phyloP scores from a whole-genome alignment of 2,888 invertebrate genomes.

The Acronicta leporina region DNA sequence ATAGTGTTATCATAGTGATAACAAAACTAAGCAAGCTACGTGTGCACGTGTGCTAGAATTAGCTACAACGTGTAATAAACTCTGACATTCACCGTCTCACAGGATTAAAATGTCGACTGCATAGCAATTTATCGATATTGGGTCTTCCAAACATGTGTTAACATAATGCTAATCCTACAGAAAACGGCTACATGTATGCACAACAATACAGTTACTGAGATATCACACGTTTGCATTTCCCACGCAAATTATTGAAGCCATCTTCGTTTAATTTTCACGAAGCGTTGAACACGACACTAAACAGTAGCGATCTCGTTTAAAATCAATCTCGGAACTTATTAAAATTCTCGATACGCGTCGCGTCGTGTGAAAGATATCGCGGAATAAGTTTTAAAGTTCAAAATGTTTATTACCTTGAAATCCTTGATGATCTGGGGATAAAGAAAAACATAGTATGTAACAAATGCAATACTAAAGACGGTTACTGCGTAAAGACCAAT shows the following conservation, averaged over 20 bases:
- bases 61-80: constrained; percentile 16
- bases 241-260: constrained; percentile 46
- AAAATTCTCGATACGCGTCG: constrained; percentile 36
- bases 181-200: constrained; percentile 37
- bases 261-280: constrained; percentile 37
- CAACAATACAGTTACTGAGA: constrained; percentile 16
- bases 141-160: constrained; percentile 21
- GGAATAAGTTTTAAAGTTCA: constrained; percentile 29
- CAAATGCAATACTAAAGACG: constrained; percentile 34
- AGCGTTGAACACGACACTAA: constrained; percentile 33
- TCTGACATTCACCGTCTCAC: constrained; percentile 25
- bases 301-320: constrained; percentile 29
- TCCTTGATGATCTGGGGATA: constrained; percentile 51
- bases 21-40: constrained; percentile 7
- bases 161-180: constrained; percentile 37
- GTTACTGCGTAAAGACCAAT: constrained; percentile 22
- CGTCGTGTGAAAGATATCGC: constrained; percentile 29
- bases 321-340: constrained; percentile 42
- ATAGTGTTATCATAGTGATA: constrained; percentile 3
- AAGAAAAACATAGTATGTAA: constrained; percentile 49
- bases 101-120: constrained; percentile 29
- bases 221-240: constrained; percentile 51
- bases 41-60: constrained; percentile 12
- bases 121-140: constrained; percentile 23
- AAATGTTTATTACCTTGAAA: constrained; percentile 51